Evolutionary conservation across 92 coral and sea anemone genomes (phyloP).

Genomic region (Desmophyllum pertusum): DNA sequence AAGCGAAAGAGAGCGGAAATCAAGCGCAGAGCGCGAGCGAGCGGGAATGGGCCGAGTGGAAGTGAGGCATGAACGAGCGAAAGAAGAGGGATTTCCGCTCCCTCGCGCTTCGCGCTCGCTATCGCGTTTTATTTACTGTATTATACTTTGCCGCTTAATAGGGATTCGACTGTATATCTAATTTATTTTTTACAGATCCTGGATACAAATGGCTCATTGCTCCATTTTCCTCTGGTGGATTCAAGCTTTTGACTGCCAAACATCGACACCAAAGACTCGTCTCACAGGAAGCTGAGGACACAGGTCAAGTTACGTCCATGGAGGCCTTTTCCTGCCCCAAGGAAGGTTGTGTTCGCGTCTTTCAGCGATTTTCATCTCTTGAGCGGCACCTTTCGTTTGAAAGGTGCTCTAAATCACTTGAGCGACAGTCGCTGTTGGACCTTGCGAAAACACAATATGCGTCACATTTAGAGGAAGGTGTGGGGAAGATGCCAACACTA

Average conservation of each 20-base stretch:
- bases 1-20: no score
- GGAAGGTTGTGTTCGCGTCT: conserved; percentile 61
- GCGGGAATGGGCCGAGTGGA: no score
- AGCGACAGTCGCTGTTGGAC: conserved; percentile 54
- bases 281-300: not conserved
- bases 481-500: conserved; percentile 48
- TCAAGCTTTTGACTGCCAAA: conserved; percentile 3
- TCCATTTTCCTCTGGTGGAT: not conserved
- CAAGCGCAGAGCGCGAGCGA: no score
- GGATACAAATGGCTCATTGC: conserved; percentile 2
- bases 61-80: no score
- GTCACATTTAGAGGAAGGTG: conserved; percentile 52
- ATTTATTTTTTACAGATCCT: not conserved
- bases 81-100: no score
- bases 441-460: conserved; percentile 56
- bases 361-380: conserved; percentile 35
- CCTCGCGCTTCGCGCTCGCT: no score
- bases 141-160: no score
- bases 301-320: not conserved
- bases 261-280: not conserved
- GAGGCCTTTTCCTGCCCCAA: conserved; percentile 47
- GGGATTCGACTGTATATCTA: no score
- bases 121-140: not conserved
- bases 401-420: conserved; percentile 26
- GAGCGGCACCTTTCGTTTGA: conserved; percentile 59